Evolutionary conservation across 2,113 vertebrate species (phyloP).

Genomic region (Illadopsis cleaveri): DNA sequence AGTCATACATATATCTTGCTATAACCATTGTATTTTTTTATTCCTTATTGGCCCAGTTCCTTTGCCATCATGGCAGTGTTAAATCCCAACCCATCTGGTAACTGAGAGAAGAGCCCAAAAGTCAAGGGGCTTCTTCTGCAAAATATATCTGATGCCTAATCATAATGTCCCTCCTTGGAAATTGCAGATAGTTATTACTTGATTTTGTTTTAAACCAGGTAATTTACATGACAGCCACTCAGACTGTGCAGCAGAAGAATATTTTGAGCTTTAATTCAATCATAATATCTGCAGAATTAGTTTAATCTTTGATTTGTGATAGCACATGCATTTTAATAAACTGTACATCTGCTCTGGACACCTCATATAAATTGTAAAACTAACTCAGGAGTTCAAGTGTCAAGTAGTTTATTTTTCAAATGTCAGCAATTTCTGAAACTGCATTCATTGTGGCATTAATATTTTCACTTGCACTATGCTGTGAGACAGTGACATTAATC

Average conservation of each 20-base stretch:
- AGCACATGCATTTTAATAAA: not conserved
- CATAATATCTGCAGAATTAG: not conserved
- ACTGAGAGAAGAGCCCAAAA: not conserved
- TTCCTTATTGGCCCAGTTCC: not conserved
- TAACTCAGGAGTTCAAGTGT: not conserved
- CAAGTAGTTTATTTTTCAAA: not conserved
- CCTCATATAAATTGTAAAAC: not conserved
- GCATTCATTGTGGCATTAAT: not conserved
- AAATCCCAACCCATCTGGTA: conserved; percentile 47
- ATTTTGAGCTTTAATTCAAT: not conserved
- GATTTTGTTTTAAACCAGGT: not conserved
- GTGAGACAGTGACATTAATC: not conserved
- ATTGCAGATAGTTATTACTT: not conserved
- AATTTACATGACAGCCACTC: not conserved
- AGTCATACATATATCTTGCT: not conserved
- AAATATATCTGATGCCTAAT: not conserved
- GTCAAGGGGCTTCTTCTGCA: conserved; percentile 25
- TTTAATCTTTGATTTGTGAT: not conserved
- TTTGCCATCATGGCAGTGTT: not conserved
- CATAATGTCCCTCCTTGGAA: not conserved
- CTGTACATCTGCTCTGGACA: not conserved
- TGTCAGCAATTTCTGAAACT: not conserved
- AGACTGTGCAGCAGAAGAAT: not conserved
- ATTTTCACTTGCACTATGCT: not conserved
- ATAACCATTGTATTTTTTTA: not conserved